phyloP scores from a whole-genome alignment of 2,888 invertebrate genomes.

The Amphipoea oculea region DNA sequence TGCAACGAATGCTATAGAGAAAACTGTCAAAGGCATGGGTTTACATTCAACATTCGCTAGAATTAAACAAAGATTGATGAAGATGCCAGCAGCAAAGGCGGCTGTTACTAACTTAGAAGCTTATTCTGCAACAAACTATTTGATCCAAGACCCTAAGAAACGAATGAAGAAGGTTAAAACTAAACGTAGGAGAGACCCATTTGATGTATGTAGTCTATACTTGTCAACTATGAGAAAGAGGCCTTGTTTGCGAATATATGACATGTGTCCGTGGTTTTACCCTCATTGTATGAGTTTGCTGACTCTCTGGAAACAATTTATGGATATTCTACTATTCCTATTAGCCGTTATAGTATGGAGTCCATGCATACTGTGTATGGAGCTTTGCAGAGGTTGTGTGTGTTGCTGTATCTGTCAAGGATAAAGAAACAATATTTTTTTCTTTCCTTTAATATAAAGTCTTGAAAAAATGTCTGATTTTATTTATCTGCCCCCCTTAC shows the following conservation, averaged over 20 bases:
- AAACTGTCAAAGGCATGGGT: conserved; percentile 6
- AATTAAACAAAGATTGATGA: conserved; percentile 23
- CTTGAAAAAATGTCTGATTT: too few species aligned
- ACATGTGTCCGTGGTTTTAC: conserved; percentile 77
- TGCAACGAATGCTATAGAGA: rapidly evolving
- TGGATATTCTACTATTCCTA: conserved; percentile 74
- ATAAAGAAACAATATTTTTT: conserved; percentile 19
- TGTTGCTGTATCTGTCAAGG: conserved; percentile 76
- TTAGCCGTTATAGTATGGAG: conserved; percentile 79
- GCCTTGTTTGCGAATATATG: conserved; percentile 73
- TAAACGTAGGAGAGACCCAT: conserved; percentile 38
- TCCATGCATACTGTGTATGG: conserved; percentile 77
- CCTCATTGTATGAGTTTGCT: conserved; percentile 75
- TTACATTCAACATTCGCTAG: conserved; percentile 21
- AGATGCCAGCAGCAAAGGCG: conserved; percentile 10
- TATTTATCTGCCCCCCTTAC: too few species aligned
- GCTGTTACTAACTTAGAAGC: conserved; percentile 20
- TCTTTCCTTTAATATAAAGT: too few species aligned
- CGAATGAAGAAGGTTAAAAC: conserved; percentile 26
- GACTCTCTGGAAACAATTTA: conserved; percentile 71
- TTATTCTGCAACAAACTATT: conserved; percentile 41
- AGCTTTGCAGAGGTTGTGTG: conserved; percentile 69
- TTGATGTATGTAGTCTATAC: conserved; percentile 73
- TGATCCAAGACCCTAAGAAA: conserved; percentile 40
- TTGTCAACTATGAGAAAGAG: conserved; percentile 74